Base-by-base conservation (phyloP, 2,888 invertebrate genomes). In the Pheosia gnoma region DNA sequence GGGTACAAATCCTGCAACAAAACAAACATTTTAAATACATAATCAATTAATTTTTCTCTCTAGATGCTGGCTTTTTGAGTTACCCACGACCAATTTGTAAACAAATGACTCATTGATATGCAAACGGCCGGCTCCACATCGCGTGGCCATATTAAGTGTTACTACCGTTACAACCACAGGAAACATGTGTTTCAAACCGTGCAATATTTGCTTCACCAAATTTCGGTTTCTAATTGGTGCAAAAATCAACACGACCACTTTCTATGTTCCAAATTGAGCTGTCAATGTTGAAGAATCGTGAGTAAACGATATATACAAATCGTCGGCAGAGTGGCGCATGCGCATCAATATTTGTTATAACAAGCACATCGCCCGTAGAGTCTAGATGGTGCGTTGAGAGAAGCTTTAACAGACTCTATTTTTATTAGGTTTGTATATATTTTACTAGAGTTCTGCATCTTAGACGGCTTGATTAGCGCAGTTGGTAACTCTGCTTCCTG, bases 241-340 rank as follows among this genome's bases (percentile, higher is more conserved):
- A 77, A 78, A 74, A 79, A 78, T 79, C 78, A 79, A 83, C 76
- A 81, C 69, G 76, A 82, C 71, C 72, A 84, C 88, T 88, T 89
- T 89, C 88, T 87, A 80, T 70, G 81, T 77, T 77, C 83, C 67
- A 74, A 80, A 81, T 85, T 74, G 65, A 81, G 71, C 70, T 79
- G 79, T 83, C 81, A 76, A 71, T 61, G 59, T 62, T 56, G 61
- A 67, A 63, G 65, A 60, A 61, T 62, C 59, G 63, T 70, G 60
- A 65, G 63, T 71, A 70, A 77, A 77, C 62, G 75, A 68, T 72
- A 70, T 70, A 74, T 78, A 76, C 72, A 75, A 78, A 79, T 77
- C 67, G 60, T 62, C 55, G 49, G 65, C 74, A 71, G 79, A 75
- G 62, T 69, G 67, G 59, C 73, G 71, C 68, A 59, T 59, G 41